phyloP scores from a whole-genome alignment of 2,113 vertebrate genomes.

The Entelurus aequoreus region DNA sequence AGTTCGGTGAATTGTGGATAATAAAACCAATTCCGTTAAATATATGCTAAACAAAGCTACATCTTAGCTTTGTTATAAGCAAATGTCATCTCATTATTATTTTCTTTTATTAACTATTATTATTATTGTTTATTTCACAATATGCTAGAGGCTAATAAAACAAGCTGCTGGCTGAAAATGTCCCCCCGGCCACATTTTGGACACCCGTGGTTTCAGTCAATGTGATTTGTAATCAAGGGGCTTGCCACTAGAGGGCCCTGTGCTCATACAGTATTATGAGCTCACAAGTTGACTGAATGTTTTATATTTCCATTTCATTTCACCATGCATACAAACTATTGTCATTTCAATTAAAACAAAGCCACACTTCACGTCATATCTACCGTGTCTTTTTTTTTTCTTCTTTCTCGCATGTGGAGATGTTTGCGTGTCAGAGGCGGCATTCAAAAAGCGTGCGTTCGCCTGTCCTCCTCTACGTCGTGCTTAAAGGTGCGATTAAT shows the following conservation, averaged over 20 bases:
- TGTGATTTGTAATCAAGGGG: not conserved
- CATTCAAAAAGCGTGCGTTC: slow-evolving; percentile 6
- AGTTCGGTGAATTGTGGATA: too few relatives aligned
- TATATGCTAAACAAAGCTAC: too few relatives aligned
- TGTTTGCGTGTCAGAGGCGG: slow-evolving; percentile 62
- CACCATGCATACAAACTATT: not conserved
- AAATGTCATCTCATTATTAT: too few relatives aligned
- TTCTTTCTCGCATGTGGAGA: not conserved
- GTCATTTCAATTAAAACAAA: slow-evolving; percentile 44
- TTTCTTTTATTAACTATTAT: too few relatives aligned
- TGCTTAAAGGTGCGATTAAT: slow-evolving; percentile 37
- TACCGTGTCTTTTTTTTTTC: slow-evolving; percentile 11
- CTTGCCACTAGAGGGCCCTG: slow-evolving; percentile 60
- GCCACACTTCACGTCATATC: slow-evolving; percentile 3
- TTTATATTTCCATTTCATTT: not conserved
- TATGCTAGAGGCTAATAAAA: too few relatives aligned
- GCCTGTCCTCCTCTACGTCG: not conserved
- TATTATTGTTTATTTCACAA: too few relatives aligned
- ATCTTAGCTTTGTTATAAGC: too few relatives aligned
- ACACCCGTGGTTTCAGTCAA: not conserved
- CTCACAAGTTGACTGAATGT: too few relatives aligned
- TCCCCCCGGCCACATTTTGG: too few relatives aligned
- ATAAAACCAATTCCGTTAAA: not conserved
- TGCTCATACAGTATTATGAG: slow-evolving; percentile 1
- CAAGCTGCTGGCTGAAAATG: too few relatives aligned